Percentiles rank a stretch among this genome's conserved stretches.
phyloP scores from a whole-genome alignment of 2,888 invertebrate species.

The Mycalesis mineus region DNA sequence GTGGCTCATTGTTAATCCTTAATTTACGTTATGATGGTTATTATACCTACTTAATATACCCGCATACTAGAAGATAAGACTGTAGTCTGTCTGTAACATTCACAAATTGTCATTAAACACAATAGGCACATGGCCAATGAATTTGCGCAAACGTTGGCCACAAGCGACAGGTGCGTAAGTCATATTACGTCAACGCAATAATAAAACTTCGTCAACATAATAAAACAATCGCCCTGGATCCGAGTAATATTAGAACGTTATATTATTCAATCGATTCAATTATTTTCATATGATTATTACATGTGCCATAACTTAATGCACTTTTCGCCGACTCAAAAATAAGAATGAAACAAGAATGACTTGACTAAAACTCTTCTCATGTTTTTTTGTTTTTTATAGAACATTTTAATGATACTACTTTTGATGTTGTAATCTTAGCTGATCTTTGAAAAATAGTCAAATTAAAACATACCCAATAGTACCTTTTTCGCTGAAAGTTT shows the following conservation, averaged over 20 bases:
- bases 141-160: slow-evolving; percentile 14
- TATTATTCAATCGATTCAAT: not conserved
- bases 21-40: too few species aligned
- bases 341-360: not conserved
- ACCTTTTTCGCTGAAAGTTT: too few species aligned
- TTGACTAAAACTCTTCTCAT: not conserved
- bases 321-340: not conserved
- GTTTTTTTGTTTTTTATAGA: not conserved
- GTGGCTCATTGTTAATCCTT: too few species aligned
- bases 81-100: too few species aligned
- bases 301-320: not conserved
- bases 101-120: not conserved
- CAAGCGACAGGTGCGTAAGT: slow-evolving; percentile 17
- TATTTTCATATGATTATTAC: not conserved
- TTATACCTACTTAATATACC: too few species aligned
- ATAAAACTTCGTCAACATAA: too few species aligned
- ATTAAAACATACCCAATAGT: too few species aligned
- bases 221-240: slow-evolving; percentile 2
- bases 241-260: not conserved
- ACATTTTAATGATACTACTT: too few species aligned
- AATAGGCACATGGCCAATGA: slow-evolving; percentile 1
- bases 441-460: too few species aligned
- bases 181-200: slow-evolving; percentile 13
- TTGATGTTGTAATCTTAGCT: too few species aligned
- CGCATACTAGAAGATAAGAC: too few species aligned